phyloP scores from a whole-genome alignment of 2,888 invertebrate genomes.

The Ophion ventricosus region DNA sequence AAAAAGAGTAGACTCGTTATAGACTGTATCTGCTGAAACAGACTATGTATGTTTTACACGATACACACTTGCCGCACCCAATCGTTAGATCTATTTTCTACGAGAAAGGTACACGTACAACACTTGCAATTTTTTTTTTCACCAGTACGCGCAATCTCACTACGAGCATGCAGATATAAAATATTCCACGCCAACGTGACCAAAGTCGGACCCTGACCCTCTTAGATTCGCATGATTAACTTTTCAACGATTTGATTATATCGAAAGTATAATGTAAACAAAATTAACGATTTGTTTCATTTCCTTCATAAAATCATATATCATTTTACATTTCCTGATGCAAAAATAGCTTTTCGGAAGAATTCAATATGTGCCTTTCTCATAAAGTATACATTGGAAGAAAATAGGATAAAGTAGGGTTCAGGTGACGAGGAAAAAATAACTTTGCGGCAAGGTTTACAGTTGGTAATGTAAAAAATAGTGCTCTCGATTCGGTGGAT shows the following conservation, averaged over 20 bases:
- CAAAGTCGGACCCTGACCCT: conserved; percentile 7
- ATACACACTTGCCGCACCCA: conserved; percentile 32
- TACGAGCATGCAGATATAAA: not conserved
- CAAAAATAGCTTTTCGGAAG: not conserved
- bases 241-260: not conserved
- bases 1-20: conserved; percentile 42
- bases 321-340: not conserved
- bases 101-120: conserved; percentile 7
- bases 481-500: not conserved
- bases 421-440: conserved; percentile 2
- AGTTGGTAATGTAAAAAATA: not conserved
- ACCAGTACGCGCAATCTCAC: not conserved
- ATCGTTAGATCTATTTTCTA: conserved; percentile 48
- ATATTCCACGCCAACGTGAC: not conserved
- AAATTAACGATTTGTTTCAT: not conserved
- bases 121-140: conserved; percentile 19
- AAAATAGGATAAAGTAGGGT: not conserved
- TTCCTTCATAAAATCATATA: not conserved
- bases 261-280: not conserved
- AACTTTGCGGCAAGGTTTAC: not conserved
- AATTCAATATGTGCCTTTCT: not conserved
- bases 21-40: not conserved
- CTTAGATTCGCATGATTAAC: not conserved
- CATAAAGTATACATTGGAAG: not conserved
- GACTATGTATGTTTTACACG: conserved; percentile 30